These are phyloP conservation scores for Corynorhinus townsendii DNA, from an alignment of 2,113 vertebrate genomes.

Conservation along the genomic window DNA sequence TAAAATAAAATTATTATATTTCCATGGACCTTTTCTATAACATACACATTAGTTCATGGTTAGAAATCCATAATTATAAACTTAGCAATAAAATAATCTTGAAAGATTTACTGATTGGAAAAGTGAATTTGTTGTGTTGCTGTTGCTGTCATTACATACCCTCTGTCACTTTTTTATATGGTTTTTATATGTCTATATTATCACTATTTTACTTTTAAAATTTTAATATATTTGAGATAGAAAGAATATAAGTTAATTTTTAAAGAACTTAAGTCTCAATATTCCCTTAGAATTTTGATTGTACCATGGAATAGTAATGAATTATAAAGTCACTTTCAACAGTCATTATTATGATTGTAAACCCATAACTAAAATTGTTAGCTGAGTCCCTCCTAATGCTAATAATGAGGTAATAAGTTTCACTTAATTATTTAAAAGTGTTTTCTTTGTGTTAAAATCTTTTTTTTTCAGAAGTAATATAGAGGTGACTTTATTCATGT, in stretches of 20 bases:
- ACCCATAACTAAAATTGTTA: neutral
- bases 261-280: neutral
- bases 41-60: neutral
- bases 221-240: neutral
- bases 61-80: neutral
- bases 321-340: neutral
- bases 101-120: neutral
- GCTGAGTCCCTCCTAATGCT: neutral
- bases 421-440: slow-evolving; percentile 7
- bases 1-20: neutral
- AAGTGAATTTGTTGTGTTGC: neutral
- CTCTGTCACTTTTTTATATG: neutral
- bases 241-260: neutral
- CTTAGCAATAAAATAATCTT: neutral
- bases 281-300: neutral
- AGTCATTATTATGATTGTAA: neutral
- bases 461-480: neutral
- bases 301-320: neutral
- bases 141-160: no score
- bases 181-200: neutral
- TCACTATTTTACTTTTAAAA: neutral
- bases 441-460: neutral
- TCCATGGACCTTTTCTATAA: neutral
- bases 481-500: neutral
- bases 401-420: neutral